Conservation (phyloP, 2,888 invertebrate genomes). For the Hymenopus coronatus region DNA sequence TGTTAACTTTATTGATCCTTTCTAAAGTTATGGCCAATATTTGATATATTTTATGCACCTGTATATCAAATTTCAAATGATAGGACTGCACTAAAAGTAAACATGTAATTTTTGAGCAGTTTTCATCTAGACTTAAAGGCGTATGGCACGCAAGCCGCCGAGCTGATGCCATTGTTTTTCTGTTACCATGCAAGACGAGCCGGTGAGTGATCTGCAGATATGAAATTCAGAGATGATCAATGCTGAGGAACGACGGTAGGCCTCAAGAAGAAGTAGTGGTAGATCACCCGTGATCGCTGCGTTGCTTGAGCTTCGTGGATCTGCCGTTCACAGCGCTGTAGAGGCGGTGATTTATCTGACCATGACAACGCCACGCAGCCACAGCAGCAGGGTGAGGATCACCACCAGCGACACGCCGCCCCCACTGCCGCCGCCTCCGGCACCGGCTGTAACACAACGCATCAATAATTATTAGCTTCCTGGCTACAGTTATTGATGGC, state of each 20-base stretch:
- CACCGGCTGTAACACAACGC: constrained; percentile 13
- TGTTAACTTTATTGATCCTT: too few species aligned
- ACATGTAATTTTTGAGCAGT: too few species aligned
- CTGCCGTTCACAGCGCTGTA: not conserved
- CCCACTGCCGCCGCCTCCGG: not conserved
- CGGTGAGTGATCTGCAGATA: too few species aligned
- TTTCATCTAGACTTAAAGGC: too few species aligned
- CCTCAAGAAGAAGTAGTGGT: too few species aligned
- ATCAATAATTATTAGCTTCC: not conserved
- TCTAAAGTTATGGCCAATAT: too few species aligned
- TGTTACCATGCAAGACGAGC: too few species aligned
- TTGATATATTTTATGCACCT: too few species aligned
- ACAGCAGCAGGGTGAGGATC: not conserved
- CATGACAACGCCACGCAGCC: not conserved
- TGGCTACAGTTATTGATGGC: not conserved
- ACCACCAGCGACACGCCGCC: not conserved
- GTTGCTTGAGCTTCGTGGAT: too few species aligned
- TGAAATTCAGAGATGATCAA: not conserved
- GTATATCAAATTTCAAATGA: too few species aligned
- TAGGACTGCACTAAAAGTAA: too few species aligned
- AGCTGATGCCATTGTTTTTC: not conserved
- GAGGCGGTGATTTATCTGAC: constrained; percentile 15
- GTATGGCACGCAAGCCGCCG: too few species aligned
- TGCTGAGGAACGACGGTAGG: not conserved
- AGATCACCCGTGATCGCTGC: not conserved